Percentiles rank a stretch among this genome's conserved stretches.
These are phyloP conservation scores for Ceratoteleas bidentatus DNA, from an alignment of 1,140 invertebrate genomes.

Conservation along the genomic window DNA sequence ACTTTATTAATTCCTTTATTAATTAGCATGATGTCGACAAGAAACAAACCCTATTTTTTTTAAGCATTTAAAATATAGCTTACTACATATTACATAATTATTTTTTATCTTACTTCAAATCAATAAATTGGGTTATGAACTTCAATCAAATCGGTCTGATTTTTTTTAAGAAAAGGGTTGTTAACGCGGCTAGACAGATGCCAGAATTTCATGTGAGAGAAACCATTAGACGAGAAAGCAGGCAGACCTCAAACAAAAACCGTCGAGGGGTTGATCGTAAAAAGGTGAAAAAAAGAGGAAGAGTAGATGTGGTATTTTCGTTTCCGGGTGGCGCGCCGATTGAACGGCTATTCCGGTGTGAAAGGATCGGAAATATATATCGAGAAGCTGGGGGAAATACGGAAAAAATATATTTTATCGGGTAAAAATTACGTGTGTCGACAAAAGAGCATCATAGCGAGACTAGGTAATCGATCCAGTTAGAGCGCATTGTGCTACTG, in stretches of 20 bases:
- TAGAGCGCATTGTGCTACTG: constrained; percentile 56
- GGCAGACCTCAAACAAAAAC: constrained; percentile 73
- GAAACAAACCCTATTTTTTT: too few species aligned
- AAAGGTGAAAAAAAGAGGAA: constrained; percentile 69
- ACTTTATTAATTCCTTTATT: too few species aligned
- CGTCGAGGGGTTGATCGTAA: constrained; percentile 67
- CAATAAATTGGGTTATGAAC: constrained; percentile 34
- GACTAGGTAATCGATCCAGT: constrained; percentile 54
- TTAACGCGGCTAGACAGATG: constrained; percentile 63
- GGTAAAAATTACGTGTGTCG: constrained; percentile 60
- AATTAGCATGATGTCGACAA: too few species aligned
- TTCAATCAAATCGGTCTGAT: constrained; percentile 42
- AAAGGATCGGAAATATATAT: constrained; percentile 62
- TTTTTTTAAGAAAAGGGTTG: constrained; percentile 73
- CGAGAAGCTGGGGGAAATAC: constrained; percentile 40
- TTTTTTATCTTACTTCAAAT: too few species aligned
- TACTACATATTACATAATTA: too few species aligned
- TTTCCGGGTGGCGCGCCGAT: constrained; percentile 70
- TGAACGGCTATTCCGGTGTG: constrained; percentile 56
- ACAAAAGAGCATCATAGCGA: constrained; percentile 58
- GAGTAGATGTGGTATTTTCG: constrained; percentile 73
- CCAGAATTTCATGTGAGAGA: constrained; percentile 72
- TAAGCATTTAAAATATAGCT: too few species aligned
- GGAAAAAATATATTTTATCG: constrained; percentile 63
- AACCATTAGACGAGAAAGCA: constrained; percentile 75